Conservation (phyloP, 2,888 invertebrate species). For the Stenichneumon culpator region DNA sequence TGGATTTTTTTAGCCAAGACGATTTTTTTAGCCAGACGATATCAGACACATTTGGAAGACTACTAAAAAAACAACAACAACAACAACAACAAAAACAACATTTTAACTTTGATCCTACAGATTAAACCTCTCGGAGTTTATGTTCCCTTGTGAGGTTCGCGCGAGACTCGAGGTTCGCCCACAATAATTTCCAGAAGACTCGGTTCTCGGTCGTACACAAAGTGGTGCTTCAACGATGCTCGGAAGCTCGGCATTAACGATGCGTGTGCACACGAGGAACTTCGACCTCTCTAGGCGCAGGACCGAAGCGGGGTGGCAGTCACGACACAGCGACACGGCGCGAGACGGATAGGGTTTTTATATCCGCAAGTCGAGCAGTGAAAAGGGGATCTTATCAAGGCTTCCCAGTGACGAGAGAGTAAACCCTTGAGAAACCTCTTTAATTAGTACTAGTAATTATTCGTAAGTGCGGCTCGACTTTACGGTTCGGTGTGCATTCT, state of each 20-base stretch:
- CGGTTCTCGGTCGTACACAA: conserved; percentile 15
- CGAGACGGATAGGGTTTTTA: not conserved
- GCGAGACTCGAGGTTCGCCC: not conserved
- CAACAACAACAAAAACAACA: not conserved
- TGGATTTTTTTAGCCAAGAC: not conserved
- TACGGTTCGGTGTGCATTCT: conserved; percentile 36
- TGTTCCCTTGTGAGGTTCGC: not conserved
- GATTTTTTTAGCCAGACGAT: too few species aligned
- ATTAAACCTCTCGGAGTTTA: conserved; percentile 8
- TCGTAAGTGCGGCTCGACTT: conserved; percentile 78
- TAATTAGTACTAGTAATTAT: conserved; percentile 80
- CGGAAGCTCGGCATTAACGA: conserved; percentile 39
- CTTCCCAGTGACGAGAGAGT: conserved; percentile 31
- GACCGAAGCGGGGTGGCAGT: not conserved
- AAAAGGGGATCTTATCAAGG: conserved; percentile 49
- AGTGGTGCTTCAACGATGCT: conserved; percentile 32
- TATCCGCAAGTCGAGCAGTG: conserved; percentile 18
- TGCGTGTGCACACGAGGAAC: conserved; percentile 17
- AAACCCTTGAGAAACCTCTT: conserved; percentile 61
- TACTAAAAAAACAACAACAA: not conserved
- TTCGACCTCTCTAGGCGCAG: not conserved
- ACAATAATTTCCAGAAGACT: conserved; percentile 39
- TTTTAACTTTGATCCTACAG: not conserved
- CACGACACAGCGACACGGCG: conserved; percentile 3
- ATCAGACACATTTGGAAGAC: not conserved